Evolutionary conservation across 2,888 invertebrate species (phyloP), one percentile per base, ranked within the genome.

Genomic region (Endomychus coccineus): DNA sequence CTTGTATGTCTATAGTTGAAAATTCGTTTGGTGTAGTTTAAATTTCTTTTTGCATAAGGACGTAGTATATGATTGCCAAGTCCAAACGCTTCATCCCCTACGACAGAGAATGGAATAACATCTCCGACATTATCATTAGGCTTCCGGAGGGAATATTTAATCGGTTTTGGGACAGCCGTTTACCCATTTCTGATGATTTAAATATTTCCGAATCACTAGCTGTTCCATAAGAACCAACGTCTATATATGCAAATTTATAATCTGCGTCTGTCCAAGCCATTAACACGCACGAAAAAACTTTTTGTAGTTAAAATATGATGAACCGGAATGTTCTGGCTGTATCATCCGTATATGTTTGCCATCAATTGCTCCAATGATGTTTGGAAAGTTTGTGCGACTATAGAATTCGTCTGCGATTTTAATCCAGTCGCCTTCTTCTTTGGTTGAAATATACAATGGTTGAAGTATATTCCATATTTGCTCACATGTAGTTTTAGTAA

Each of bases 51-150:
- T 43, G 49, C 42, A 44, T 51, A 56, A 24, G 51, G 55, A 14
- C 54, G 48, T 46, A 55, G 42, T 30, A 55, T 40, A 42, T 52
- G 40, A 44, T 46, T 48, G 32, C 36, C 36, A 43, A 50, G 49
- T 33, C 51, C 52, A 48, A 55, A 56, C 14, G 53, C 56, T 42
- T 57, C 55, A 45, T 57, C 56, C 13, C 43, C 53, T 24, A 55
- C 52, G 32, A 55, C 36, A 45, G 29, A 48, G 39, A 46, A 44
- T 38, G 54, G 53, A 31, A 55, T 50, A 27, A 40, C 38, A 17
- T 38, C 15, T 43, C 50, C 48, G 24, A 40, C 36, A 35, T 53
- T 38, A 39, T 52, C 51, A 43, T 47, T 42, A 23, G 49, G 48
- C 39, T 46, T 44, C 43, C 45, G 25, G 25, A n/a, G 10, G 50